Percentiles rank a stretch among this genome's conserved stretches.
Evolutionary conservation across 2,888 invertebrate genomes (phyloP).

Genomic region (Xanthia togata): DNA sequence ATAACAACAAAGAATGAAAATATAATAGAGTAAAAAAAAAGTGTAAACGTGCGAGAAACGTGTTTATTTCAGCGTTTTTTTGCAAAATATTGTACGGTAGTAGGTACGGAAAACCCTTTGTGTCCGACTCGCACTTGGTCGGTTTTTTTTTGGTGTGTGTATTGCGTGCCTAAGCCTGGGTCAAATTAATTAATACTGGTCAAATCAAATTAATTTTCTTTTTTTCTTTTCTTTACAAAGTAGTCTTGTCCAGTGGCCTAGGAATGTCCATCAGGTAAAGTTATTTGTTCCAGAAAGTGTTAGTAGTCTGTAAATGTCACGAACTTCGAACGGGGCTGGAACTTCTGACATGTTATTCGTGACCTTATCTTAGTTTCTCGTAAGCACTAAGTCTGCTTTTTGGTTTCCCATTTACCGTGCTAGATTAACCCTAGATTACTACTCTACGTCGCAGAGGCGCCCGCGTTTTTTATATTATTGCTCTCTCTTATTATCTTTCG

Average conservation of each 20-base stretch:
- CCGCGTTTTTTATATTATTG: too few relatives aligned
- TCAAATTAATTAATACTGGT: neutral
- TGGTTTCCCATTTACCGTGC: neutral
- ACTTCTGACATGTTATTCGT: constrained; percentile 14
- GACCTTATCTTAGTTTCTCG: neutral
- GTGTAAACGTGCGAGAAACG: too few relatives aligned
- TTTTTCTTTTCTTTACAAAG: too few relatives aligned
- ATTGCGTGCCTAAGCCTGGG: neutral
- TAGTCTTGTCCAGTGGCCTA: neutral
- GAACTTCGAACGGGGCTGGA: neutral
- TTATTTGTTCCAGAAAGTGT: neutral
- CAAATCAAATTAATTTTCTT: neutral
- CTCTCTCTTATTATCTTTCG: too few relatives aligned
- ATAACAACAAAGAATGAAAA: too few relatives aligned
- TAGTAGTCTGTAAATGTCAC: constrained; percentile 10
- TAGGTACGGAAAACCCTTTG: too few relatives aligned
- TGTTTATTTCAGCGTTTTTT: too few relatives aligned
- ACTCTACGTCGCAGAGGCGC: too few relatives aligned
- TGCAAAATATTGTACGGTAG: too few relatives aligned
- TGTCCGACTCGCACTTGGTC: too few relatives aligned
- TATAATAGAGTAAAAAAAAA: too few relatives aligned
- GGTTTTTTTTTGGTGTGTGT: neutral
- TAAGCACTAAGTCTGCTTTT: neutral
- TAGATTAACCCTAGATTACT: too few relatives aligned
- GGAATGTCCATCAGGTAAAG: constrained; percentile 7